Percentiles rank a stretch among this genome's conserved stretches.
These are phyloP conservation scores for Argyresthia goedartella DNA, from an alignment of 2,888 invertebrate genomes.

Conservation along the genomic window DNA sequence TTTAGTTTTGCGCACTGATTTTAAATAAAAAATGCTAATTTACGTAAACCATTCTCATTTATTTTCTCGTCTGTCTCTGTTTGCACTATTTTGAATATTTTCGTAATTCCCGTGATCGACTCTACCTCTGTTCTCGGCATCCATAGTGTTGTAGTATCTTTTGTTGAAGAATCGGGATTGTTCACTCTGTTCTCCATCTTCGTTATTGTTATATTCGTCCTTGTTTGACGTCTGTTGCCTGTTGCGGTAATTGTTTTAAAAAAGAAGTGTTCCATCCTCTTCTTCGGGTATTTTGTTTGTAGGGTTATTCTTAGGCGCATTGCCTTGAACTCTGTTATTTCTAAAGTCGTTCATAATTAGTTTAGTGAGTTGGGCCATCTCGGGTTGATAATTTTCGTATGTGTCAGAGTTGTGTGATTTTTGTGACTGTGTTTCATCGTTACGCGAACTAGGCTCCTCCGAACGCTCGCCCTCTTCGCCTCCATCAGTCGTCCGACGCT, in stretches of 20 bases:
- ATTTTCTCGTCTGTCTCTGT: conserved; percentile 37
- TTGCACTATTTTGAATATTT: conserved; percentile 19
- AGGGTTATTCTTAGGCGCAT: not conserved
- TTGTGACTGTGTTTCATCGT: no score
- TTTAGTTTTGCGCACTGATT: no score
- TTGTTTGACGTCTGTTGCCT: not conserved
- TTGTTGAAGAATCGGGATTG: not conserved
- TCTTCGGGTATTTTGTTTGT: not conserved
- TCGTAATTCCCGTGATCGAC: conserved; percentile 23
- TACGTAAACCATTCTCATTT: no score
- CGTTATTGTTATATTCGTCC: not conserved
- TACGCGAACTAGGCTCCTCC: no score
- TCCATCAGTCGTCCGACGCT: no score
- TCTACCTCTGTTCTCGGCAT: conserved; percentile 19
- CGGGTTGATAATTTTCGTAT: no score
- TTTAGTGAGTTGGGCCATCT: no score
- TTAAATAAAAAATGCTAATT: no score
- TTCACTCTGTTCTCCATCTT: not conserved
- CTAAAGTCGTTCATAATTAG: no score
- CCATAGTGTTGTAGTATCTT: not conserved
- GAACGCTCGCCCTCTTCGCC: no score
- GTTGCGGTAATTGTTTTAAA: not conserved
- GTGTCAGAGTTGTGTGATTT: no score
- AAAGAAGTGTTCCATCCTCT: not conserved
- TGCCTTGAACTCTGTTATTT: no score